A percentile compares a stretch with the other conserved stretches of the same genome.
Evolutionary conservation across 2,888 invertebrate genomes (phyloP).

Genomic region (Drosophila prostipennis): DNA sequence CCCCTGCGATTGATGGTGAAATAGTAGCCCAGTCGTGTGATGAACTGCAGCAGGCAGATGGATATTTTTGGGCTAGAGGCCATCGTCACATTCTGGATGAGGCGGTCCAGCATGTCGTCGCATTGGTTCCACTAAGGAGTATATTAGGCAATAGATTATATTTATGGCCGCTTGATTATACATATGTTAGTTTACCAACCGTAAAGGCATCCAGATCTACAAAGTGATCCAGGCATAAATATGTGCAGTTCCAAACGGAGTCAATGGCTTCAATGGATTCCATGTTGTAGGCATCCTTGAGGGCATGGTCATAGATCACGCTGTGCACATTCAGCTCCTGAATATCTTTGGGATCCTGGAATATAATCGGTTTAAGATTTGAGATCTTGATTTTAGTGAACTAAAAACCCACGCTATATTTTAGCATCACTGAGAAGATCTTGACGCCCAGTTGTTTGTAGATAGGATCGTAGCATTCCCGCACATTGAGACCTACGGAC

Average conservation of each 20-base stretch:
- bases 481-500: conserved; percentile 79
- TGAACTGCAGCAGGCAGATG: conserved; percentile 68
- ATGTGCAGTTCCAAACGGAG: conserved; percentile 79
- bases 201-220: conserved; percentile 66
- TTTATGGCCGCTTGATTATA: too few relatives aligned
- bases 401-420: conserved; percentile 59
- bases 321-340: conserved; percentile 78
- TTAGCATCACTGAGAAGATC: conserved; percentile 74
- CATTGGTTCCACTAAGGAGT: conserved; percentile 80
- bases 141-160: neutral
- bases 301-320: conserved; percentile 80
- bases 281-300: conserved; percentile 71
- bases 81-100: conserved; percentile 75
- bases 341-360: conserved; percentile 67
- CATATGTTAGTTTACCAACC: conserved; percentile 36
- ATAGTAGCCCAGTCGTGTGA: conserved; percentile 70
- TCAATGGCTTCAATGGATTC: conserved; percentile 61
- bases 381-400: too few relatives aligned
- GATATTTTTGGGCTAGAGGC: conserved; percentile 65
- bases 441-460: conserved; percentile 79
- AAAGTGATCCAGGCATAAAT: conserved; percentile 77
- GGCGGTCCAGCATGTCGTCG: conserved; percentile 81
- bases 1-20: conserved; percentile 72
- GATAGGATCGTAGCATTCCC: conserved; percentile 73
- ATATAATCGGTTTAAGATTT: neutral